phyloP scores from a whole-genome alignment of 2,113 vertebrate genomes.

The Sitta europaea region DNA sequence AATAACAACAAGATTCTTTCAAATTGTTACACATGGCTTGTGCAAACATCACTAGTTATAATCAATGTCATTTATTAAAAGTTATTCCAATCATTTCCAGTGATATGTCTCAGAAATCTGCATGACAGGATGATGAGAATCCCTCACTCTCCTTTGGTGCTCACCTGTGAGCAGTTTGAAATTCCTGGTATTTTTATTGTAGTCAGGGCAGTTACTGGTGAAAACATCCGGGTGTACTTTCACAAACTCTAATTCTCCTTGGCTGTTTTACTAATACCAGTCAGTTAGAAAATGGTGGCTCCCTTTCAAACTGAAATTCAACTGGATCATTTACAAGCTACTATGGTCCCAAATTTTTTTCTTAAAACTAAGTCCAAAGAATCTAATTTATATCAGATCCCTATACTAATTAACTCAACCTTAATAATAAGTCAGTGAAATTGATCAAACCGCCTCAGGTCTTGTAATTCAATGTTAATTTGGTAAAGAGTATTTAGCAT shows the following conservation, averaged over 20 bases:
- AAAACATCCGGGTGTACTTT: conserved; percentile 22
- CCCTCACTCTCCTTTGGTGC: conserved; percentile 10
- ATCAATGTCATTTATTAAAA: not conserved
- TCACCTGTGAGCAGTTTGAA: conserved; percentile 12
- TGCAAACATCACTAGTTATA: not conserved
- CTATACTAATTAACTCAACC: conserved; percentile 19
- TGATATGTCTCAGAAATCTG: not conserved
- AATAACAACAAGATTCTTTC: not conserved
- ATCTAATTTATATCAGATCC: conserved; percentile 28
- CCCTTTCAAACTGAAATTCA: not conserved
- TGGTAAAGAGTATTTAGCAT: not conserved
- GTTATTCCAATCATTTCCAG: not conserved
- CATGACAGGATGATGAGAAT: not conserved
- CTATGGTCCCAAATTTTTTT: not conserved
- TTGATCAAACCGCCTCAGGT: not conserved
- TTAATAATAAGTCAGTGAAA: conserved; percentile 27
- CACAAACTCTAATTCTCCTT: conserved; percentile 34
- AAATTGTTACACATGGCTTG: not conserved
- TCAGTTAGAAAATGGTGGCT: conserved; percentile 22
- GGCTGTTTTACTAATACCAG: conserved; percentile 42
- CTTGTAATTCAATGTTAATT: conserved; percentile 4
- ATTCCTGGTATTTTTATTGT: not conserved
- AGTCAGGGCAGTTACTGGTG: not conserved
- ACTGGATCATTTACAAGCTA: not conserved
- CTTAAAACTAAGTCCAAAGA: not conserved